A percentile compares a stretch with the other conserved stretches of the same genome.
Evolutionary conservation across 2,888 invertebrate species (phyloP).

Genomic region (Tortrix viridana): DNA sequence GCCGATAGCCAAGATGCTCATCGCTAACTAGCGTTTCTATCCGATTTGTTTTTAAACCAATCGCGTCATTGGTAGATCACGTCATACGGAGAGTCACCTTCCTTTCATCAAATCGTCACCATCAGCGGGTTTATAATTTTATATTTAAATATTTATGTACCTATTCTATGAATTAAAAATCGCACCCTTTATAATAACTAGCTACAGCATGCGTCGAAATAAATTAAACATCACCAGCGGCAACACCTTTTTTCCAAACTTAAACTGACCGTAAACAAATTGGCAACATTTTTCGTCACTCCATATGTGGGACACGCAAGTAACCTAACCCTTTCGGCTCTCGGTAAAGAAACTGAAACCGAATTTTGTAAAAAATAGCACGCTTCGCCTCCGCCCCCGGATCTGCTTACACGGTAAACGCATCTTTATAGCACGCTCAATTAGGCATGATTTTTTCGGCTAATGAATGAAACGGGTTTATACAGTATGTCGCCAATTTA

Average conservation of each 20-base stretch:
- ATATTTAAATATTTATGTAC: too few species aligned
- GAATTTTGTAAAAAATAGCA: conserved; percentile 63
- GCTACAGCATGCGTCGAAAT: too few species aligned
- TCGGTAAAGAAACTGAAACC: conserved; percentile 60
- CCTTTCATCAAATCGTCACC: too few species aligned
- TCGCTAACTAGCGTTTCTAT: too few species aligned
- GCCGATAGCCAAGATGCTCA: too few species aligned
- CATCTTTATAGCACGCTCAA: conserved; percentile 76
- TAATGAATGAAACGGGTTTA: conserved; percentile 55
- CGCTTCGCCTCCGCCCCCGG: conserved; percentile 43
- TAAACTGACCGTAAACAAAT: background rate
- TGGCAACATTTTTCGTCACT: background rate
- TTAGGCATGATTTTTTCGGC: conserved; percentile 67
- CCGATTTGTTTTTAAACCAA: too few species aligned
- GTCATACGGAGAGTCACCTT: too few species aligned
- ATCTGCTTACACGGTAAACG: conserved; percentile 65
- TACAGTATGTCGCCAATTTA: conserved; percentile 44
- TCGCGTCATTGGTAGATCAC: too few species aligned
- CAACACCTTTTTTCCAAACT: background rate
- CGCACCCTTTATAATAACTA: too few species aligned
- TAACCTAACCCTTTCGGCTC: conserved; percentile 56
- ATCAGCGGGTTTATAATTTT: too few species aligned
- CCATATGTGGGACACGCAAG: conserved; percentile 51
- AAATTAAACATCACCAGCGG: too few species aligned
- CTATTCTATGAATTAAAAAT: too few species aligned